Conservation (phyloP, 2,113 vertebrate species). For the Oncorhynchus gorbuscha region DNA sequence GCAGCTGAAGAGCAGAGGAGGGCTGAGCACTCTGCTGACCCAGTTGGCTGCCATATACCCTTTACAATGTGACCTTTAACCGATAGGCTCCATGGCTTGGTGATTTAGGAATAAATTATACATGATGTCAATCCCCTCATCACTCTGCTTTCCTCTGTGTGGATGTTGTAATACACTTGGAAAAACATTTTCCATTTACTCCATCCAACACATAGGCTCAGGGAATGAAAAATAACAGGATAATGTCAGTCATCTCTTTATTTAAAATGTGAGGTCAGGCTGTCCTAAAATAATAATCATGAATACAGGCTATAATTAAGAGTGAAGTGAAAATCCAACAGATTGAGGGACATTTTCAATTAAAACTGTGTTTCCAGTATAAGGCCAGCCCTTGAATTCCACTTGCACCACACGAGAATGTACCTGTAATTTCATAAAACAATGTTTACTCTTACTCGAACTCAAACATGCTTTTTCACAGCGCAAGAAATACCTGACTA, state of each 20-base stretch:
- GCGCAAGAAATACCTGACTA: not conserved
- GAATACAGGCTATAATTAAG: not conserved
- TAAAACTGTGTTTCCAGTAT: too few species aligned
- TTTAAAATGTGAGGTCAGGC: too few species aligned
- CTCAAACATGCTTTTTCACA: conserved; percentile 1
- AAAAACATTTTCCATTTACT: conserved; percentile 25
- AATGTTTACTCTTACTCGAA: not conserved
- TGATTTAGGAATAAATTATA: conserved; percentile 1
- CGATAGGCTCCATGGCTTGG: conserved; percentile 8
- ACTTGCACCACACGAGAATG: too few species aligned
- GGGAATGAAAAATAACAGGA: conserved; percentile 2
- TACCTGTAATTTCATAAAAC: not conserved
- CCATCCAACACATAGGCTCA: conserved; percentile 23
- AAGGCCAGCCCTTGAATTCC: too few species aligned
- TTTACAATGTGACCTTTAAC: conserved; percentile 26
- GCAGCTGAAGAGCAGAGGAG: not conserved
- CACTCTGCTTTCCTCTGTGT: not conserved
- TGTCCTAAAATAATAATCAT: too few species aligned
- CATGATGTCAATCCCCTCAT: conserved; percentile 1
- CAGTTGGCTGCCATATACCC: not conserved
- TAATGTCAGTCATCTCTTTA: not conserved
- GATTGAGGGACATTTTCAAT: too few species aligned
- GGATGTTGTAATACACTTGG: conserved; percentile 3
- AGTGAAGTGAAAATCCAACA: too few species aligned
- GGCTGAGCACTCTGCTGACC: conserved; percentile 21